These are phyloP conservation scores for Sinotaia quadrata DNA, from an alignment of 2,888 invertebrate species.

Conservation along the genomic window DNA sequence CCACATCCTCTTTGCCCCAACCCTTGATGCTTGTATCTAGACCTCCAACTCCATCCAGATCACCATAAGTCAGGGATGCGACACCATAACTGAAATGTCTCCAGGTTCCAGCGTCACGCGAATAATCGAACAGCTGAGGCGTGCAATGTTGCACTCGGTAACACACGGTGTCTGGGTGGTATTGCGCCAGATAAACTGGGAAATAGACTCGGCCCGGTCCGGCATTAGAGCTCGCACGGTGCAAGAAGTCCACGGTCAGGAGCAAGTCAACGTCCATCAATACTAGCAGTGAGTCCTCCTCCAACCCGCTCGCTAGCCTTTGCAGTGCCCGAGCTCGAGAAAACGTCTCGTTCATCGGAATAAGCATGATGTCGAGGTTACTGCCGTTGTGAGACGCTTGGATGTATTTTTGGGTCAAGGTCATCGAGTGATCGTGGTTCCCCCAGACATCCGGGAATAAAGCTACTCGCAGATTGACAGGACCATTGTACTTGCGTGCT, in stretches of 20 bases:
- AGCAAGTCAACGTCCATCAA: conserved; percentile 20
- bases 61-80: conserved; percentile 7
- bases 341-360: neutral
- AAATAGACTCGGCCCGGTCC: conserved; percentile 12
- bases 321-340: conserved; percentile 15
- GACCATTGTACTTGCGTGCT: neutral
- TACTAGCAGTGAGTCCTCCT: neutral
- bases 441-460: conserved; percentile 3
- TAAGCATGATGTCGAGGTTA: conserved; percentile 1
- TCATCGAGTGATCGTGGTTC: neutral
- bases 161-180: conserved; percentile 11
- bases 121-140: neutral
- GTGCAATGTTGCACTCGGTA: conserved; percentile 4
- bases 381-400: neutral
- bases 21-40: conserved; percentile 9
- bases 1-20: conserved; percentile 25
- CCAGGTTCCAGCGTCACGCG: conserved; percentile 8
- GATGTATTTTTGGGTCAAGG: neutral
- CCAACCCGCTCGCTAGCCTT: neutral
- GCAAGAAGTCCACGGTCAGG: conserved; percentile 12
- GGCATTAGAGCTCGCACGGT: conserved; percentile 6
- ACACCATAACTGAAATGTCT: conserved; percentile 12
- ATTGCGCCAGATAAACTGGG: conserved; percentile 8
- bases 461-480: conserved; percentile 2
- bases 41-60: neutral